A percentile compares a stretch with the other conserved stretches of the same genome.
These are phyloP conservation scores for Cylindroiulus punctatus DNA, from an alignment of 2,888 invertebrate species.

Conservation along the genomic window DNA sequence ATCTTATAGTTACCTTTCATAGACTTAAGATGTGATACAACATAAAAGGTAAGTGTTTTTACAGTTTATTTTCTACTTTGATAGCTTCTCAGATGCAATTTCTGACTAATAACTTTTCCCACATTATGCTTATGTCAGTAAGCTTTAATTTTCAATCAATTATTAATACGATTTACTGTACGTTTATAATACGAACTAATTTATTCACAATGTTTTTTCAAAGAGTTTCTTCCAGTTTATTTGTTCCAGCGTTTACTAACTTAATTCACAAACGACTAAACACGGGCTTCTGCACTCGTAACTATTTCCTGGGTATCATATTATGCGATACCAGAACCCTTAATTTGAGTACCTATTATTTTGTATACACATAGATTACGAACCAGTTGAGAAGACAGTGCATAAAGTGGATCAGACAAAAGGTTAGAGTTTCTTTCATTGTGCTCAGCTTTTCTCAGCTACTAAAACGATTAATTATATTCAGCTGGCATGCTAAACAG, in stretches of 20 bases:
- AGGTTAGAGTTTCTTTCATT: slow-evolving; percentile 52
- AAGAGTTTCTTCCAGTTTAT: not conserved
- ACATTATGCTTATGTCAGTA: not conserved
- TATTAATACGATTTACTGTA: not conserved
- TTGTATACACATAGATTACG: slow-evolving; percentile 44
- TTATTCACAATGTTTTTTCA: not conserved
- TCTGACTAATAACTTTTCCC: not conserved
- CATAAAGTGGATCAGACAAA: slow-evolving; percentile 51
- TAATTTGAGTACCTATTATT: not conserved
- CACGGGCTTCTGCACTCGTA: slow-evolving; percentile 27
- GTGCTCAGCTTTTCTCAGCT: slow-evolving; percentile 50
- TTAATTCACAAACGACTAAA: slow-evolving; percentile 38
- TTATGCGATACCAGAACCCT: not conserved
- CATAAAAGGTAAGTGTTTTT: slow-evolving; percentile 3
- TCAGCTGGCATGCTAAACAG: not conserved
- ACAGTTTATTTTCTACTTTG: not conserved
- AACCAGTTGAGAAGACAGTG: slow-evolving; percentile 53
- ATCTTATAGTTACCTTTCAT: not conserved
- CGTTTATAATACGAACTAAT: not conserved
- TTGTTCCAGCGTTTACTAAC: not conserved
- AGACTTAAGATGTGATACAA: not conserved
- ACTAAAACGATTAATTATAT: slow-evolving; percentile 41
- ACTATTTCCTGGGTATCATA: not conserved
- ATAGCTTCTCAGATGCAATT: not conserved
- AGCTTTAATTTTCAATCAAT: not conserved